phyloP scores from a whole-genome alignment of 2,888 invertebrate species.

The Apocheima hispidaria region DNA sequence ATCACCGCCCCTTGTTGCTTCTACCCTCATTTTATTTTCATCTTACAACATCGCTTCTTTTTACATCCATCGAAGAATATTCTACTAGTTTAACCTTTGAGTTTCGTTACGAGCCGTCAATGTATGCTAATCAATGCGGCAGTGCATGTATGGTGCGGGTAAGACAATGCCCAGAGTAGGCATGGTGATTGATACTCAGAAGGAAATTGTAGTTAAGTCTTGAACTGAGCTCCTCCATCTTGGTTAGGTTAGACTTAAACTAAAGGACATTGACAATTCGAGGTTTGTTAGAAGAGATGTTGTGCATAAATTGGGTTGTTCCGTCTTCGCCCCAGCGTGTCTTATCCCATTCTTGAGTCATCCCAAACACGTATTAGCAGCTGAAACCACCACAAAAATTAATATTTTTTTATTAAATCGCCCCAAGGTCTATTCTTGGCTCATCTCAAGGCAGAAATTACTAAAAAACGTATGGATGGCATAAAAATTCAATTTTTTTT shows the following conservation, averaged over 20 bases:
- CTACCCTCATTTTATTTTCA: conserved; percentile 18
- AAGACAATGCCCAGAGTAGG: conserved; percentile 35
- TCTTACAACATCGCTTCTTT: conserved; percentile 7
- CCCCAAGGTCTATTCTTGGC: no score
- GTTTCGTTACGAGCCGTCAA: not conserved
- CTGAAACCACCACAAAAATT: no score
- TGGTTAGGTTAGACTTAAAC: conserved; percentile 34
- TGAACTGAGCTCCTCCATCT: conserved; percentile 48
- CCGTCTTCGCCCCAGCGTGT: no score
- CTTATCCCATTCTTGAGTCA: no score
- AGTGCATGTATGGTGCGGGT: not conserved
- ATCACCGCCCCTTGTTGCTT: conserved; percentile 44
- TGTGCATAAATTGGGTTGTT: not conserved
- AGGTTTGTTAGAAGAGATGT: not conserved
- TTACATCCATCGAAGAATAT: conserved; percentile 17
- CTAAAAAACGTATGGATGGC: no score
- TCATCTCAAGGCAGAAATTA: no score
- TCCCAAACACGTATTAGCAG: no score
- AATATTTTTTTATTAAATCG: no score
- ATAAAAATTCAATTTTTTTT: no score
- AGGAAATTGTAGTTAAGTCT: conserved; percentile 54
- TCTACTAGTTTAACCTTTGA: not conserved
- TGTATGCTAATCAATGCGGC: conserved; percentile 18
- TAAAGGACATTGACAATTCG: conserved; percentile 1
- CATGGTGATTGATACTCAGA: conserved; percentile 58